Conservation (phyloP, 2,797 vertebrate species). For the Triplophysa yarkandensis region DNA sequence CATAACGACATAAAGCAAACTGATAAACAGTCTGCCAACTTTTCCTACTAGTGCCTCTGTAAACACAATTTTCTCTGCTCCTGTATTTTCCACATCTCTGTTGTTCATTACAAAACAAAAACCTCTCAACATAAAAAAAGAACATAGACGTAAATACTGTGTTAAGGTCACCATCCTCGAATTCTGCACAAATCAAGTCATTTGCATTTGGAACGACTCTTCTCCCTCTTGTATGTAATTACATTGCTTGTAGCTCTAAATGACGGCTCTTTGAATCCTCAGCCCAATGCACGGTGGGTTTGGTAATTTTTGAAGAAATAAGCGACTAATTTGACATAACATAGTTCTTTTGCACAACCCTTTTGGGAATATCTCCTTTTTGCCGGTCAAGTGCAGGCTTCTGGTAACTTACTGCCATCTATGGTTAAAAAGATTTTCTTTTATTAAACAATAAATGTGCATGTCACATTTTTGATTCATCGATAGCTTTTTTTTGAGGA, state of each 20-base stretch:
- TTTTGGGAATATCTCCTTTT: conserved; percentile 48
- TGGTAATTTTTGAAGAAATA: conserved; percentile 54
- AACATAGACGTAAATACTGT: conserved; percentile 39
- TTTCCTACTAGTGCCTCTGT: background rate
- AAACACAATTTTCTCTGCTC: background rate
- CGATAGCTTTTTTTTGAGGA: background rate
- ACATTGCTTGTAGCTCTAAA: conserved; percentile 50
- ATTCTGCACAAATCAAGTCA: conserved; percentile 38
- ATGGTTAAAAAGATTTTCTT: conserved; percentile 46
- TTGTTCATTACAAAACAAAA: background rate
- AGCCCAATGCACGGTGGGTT: conserved; percentile 38
- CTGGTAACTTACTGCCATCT: conserved; percentile 58
- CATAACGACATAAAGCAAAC: too few relatives aligned
- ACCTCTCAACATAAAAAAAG: conserved; percentile 34
- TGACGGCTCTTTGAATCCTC: conserved; percentile 50
- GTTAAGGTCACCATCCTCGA: conserved; percentile 34
- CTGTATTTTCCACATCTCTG: background rate
- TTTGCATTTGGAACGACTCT: conserved; percentile 54
- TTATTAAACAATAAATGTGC: background rate
- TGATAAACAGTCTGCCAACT: background rate
- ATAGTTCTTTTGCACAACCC: conserved; percentile 49
- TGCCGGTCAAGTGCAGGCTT: conserved; percentile 26
- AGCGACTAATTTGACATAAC: conserved; percentile 52
- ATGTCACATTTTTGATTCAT: background rate
- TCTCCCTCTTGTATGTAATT: conserved; percentile 45